Conservation (phyloP, 2,888 invertebrate genomes). For the Macropis europaea region DNA sequence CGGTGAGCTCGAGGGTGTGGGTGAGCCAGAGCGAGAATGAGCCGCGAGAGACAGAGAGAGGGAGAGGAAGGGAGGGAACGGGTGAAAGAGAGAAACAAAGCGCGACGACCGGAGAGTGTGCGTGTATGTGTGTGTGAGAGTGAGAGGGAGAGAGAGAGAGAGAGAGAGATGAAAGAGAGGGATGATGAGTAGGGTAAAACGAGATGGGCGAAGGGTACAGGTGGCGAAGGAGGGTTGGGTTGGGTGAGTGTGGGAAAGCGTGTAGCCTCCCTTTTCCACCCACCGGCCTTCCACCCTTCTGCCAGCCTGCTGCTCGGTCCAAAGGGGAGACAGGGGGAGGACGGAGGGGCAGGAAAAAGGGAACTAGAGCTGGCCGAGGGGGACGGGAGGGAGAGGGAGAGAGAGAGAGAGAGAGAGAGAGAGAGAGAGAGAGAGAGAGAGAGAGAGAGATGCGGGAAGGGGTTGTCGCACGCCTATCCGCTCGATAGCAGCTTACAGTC, state of each 20-base stretch:
- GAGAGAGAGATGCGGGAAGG: slow-evolving; percentile 59
- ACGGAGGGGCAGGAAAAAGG: slow-evolving; percentile 63
- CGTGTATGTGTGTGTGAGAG: too few species aligned
- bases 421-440: slow-evolving; percentile 61
- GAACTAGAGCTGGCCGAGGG: slow-evolving; percentile 53
- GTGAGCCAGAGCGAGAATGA: slow-evolving; percentile 19
- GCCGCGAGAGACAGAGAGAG: slow-evolving; percentile 19
- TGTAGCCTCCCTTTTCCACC: slow-evolving; percentile 66
- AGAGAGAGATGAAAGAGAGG: slow-evolving; percentile 12
- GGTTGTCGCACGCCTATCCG: slow-evolving; percentile 77
- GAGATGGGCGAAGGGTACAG: slow-evolving; percentile 62
- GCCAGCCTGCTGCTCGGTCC: slow-evolving; percentile 56
- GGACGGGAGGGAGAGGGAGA: slow-evolving; percentile 23
- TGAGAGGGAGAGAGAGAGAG: slow-evolving; percentile 4
- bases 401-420: slow-evolving; percentile 35
- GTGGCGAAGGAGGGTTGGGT: slow-evolving; percentile 52
- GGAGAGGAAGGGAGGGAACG: slow-evolving; percentile 39
- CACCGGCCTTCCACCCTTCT: slow-evolving; percentile 57
- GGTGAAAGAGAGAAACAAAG: slow-evolving; percentile 25
- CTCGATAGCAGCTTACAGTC: slow-evolving; percentile 79
- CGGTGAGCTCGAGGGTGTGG: slow-evolving; percentile 40
- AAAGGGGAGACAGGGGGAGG: slow-evolving; percentile 51
- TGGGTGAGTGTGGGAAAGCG: slow-evolving; percentile 71
- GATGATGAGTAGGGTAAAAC: slow-evolving; percentile 51
- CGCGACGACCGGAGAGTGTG: too few species aligned